Evolutionary conservation across 1,140 invertebrate species (phyloP).

Genomic region (Varroa destructor): DNA sequence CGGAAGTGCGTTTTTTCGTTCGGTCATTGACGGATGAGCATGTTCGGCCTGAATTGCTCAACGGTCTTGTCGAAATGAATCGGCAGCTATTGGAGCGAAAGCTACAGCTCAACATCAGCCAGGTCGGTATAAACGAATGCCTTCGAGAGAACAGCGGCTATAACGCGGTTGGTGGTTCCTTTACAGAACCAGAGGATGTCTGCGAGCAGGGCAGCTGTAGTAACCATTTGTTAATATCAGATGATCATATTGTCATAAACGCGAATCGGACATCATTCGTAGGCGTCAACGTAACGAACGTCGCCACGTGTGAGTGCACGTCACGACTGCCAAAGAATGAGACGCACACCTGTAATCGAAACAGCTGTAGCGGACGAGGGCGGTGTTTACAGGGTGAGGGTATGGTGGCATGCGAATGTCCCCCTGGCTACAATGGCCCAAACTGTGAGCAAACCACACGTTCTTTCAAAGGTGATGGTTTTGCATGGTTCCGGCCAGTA

Average conservation of each 20-base stretch:
- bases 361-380: slow-evolving; percentile 8
- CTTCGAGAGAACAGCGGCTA: not conserved
- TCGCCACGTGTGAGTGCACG: slow-evolving; percentile 14
- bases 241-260: slow-evolving; percentile 12
- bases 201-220: slow-evolving; percentile 24
- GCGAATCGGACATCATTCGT: slow-evolving; percentile 19
- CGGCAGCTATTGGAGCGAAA: slow-evolving; percentile 7
- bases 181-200: slow-evolving; percentile 3
- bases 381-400: slow-evolving; percentile 11
- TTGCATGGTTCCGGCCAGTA: slow-evolving; percentile 40
- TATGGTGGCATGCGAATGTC: slow-evolving; percentile 3
- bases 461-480: slow-evolving; percentile 37
- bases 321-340: not conserved
- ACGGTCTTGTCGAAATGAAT: slow-evolving; percentile 23
- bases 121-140: slow-evolving; percentile 25
- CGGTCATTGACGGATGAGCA: not conserved
- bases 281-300: slow-evolving; percentile 26
- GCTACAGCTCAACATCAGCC: not conserved
- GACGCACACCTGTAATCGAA: slow-evolving; percentile 2
- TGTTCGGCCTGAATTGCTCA: slow-evolving; percentile 13
- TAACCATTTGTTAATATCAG: not conserved
- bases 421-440: slow-evolving; percentile 36
- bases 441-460: slow-evolving; percentile 42
- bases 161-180: too few relatives aligned
- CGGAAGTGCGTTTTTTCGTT: slow-evolving; percentile 12